Conservation (phyloP, 2,113 vertebrate species). For the Hucho hucho region DNA sequence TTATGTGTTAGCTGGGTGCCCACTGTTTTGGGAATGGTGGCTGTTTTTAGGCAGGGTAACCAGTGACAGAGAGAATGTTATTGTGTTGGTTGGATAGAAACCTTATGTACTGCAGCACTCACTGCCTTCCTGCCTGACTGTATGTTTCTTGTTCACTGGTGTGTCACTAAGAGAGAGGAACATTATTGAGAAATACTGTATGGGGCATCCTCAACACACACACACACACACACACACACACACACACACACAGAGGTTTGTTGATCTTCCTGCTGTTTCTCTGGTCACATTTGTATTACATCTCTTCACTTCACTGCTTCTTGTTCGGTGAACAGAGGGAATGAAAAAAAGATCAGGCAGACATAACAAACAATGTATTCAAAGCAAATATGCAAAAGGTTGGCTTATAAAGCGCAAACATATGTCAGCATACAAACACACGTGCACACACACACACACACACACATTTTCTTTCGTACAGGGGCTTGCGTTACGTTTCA, state of each 20-base stretch:
- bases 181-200: constrained; percentile 1
- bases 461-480: neutral
- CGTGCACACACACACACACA: constrained; percentile 17
- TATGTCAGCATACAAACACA: constrained; percentile 37
- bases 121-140: too few relatives aligned
- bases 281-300: neutral
- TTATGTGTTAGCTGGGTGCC: neutral
- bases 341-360: constrained; percentile 29
- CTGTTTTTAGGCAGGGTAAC: neutral
- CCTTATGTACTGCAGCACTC: neutral
- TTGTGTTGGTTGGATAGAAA: constrained; percentile 43
- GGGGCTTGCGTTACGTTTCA: too few relatives aligned
- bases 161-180: neutral
- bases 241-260: constrained; percentile 44
- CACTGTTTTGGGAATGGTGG: neutral
- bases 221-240: too few relatives aligned
- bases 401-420: constrained; percentile 47
- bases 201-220: too few relatives aligned
- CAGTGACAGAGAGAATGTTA: constrained; percentile 37
- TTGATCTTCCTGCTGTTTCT: neutral
- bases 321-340: constrained; percentile 40
- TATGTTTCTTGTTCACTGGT: neutral
- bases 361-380: constrained; percentile 42
- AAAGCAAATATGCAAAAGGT: constrained; percentile 49
- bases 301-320: constrained; percentile 11